Base-by-base conservation (phyloP, 2,113 vertebrate species). In the Semnornis frantzii region DNA sequence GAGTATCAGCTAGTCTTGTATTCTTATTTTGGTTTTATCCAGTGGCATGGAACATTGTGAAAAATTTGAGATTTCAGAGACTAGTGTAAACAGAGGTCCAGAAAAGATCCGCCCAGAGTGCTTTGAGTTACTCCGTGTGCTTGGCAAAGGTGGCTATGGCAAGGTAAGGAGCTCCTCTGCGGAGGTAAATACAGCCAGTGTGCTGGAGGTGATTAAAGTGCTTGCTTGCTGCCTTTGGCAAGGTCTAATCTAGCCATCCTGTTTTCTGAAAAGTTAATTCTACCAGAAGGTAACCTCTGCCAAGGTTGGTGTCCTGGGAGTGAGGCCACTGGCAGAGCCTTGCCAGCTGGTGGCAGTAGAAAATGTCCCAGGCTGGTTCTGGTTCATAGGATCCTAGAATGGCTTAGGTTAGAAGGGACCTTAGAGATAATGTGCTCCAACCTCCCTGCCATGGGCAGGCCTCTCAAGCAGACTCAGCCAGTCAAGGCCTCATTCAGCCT, bases 41-140 rank as follows among this genome's bases (percentile, higher is more conserved):
- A 99, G 99, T 86, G 98, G 99, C 96, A 99, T 99, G 99, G 99
- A 99, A 48, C 98, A 99, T 98, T 99, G 99, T 98, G 99, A 99
- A 82, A 99, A 99, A 95, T 99, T 99, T 97, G 99, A 99, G 98
- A 99, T 99, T 94, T 99, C 99, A 60, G 99, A 99, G 97, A 99
- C 99, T 97, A 99, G 98, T 74, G 99, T 99, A 90, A 99, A 99
- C 98, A 98, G 98, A 98, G 99, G 99, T 97, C 98, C 99, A 37
- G 99, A 99, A 98, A 99, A 98, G 97, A 99, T 99, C 94, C 98
- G 99, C 64, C 99, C 99, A 4, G 99, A 99, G 95, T 99, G 99
- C 97, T 99, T 99, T 97, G 99, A 99, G 97, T 93, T 99, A 79
- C 98, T 99, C 23, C 98, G 99, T 15, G 99, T 99, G 90, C 98